Conservation (phyloP, 2,113 vertebrate genomes). For the Glaucidium brasilianum region DNA sequence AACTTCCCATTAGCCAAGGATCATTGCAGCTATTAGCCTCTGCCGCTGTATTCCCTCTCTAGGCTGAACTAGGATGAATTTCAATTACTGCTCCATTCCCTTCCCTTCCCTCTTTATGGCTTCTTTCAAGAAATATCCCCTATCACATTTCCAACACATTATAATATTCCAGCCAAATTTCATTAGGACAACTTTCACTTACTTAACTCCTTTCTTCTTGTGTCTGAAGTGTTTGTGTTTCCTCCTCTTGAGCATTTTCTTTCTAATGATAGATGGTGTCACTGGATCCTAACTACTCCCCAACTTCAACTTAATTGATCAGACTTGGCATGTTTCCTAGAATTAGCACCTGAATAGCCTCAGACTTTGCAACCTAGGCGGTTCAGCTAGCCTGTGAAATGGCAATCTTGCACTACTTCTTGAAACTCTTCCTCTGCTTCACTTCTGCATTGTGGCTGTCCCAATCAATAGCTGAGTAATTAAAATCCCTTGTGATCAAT, state of each 20-base stretch:
- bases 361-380: background rate
- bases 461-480: slow-evolving; percentile 53
- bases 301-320: slow-evolving; percentile 69
- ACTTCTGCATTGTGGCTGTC: background rate
- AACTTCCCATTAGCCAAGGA: slow-evolving; percentile 60
- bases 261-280: slow-evolving; percentile 53
- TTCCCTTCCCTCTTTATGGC: background rate
- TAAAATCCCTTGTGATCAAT: slow-evolving; percentile 52
- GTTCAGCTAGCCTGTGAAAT: slow-evolving; percentile 35
- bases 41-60: slow-evolving; percentile 18
- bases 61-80: slow-evolving; percentile 55
- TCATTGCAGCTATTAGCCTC: slow-evolving; percentile 64
- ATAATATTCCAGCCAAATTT: slow-evolving; percentile 58
- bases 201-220: slow-evolving; percentile 45
- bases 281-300: slow-evolving; percentile 64
- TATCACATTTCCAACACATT: background rate
- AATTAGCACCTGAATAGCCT: slow-evolving; percentile 55
- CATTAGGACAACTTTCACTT: slow-evolving; percentile 29
- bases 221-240: slow-evolving; percentile 33
- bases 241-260: slow-evolving; percentile 1
- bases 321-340: slow-evolving; percentile 70
- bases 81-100: slow-evolving; percentile 27
- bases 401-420: slow-evolving; percentile 49
- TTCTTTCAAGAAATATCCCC: slow-evolving; percentile 11
- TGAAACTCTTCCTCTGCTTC: slow-evolving; percentile 11